Conservation (phyloP, 2,113 vertebrate genomes). For the Calidris pugnax region DNA sequence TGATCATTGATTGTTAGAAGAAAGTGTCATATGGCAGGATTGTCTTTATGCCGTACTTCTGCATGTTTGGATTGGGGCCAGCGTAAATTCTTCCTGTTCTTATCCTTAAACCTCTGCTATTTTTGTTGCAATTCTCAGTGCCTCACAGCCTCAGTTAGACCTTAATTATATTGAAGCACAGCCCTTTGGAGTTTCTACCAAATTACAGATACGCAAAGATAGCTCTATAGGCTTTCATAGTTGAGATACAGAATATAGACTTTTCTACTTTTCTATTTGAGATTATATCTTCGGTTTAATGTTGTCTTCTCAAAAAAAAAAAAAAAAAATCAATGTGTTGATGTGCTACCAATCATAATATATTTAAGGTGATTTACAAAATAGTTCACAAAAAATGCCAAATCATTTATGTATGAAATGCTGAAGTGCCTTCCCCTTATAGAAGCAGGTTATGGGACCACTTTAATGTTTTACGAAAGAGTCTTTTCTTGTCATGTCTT, state of each 20-base stretch:
- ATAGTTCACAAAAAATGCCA: not conserved
- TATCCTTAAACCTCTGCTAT: not conserved
- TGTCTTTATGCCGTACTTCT: not conserved
- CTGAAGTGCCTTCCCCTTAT: not conserved
- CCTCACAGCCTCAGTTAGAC: not conserved
- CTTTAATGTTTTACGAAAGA: not conserved
- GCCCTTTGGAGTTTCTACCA: not conserved
- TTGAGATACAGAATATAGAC: accelerated
- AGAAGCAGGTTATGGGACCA: not conserved
- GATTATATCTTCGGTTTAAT: not conserved
- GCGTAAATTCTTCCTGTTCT: not conserved
- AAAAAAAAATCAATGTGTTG: too few relatives aligned
- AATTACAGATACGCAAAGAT: accelerated
- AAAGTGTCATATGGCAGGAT: not conserved
- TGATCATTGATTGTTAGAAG: not conserved
- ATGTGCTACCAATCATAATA: not conserved
- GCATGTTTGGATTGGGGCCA: not conserved
- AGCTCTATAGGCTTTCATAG: not conserved
- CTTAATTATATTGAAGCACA: not conserved
- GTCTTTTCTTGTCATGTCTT: not conserved
- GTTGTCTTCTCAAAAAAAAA: not conserved
- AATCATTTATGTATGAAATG: not conserved
- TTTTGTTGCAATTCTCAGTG: not conserved
- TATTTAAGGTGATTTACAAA: not conserved
- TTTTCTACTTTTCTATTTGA: not conserved